Evolutionary conservation across 2,113 vertebrate genomes (phyloP).

Genomic region (Anarhynchus alexandrinus): DNA sequence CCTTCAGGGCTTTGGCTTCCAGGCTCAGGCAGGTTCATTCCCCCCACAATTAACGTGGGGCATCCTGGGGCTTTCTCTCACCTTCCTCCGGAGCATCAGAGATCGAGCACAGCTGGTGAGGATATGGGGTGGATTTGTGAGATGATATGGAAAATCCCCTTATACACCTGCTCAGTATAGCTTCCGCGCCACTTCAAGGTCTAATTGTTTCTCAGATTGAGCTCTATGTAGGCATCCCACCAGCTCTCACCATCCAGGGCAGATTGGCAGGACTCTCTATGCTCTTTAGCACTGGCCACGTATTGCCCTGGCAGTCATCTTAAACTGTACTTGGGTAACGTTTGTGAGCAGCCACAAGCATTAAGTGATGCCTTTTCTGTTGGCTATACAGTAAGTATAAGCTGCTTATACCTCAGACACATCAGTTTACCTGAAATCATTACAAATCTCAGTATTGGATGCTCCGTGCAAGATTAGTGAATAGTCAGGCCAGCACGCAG

Average conservation of each 20-base stretch:
- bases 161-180: background rate
- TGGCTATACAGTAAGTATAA: background rate
- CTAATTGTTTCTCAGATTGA: background rate
- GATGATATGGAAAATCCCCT: background rate
- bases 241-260: background rate
- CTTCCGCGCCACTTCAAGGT: background rate
- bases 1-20: background rate
- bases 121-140: background rate
- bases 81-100: background rate
- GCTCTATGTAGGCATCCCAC: fast-evolving
- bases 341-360: background rate
- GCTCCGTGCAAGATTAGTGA: background rate
- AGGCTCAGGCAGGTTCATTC: background rate
- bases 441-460: background rate
- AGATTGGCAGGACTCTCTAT: background rate
- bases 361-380: background rate
- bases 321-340: background rate
- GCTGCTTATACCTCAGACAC: background rate
- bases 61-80: background rate
- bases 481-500: background rate
- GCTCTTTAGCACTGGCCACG: background rate
- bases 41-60: background rate
- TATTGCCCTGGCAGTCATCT: background rate
- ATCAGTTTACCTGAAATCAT: background rate
- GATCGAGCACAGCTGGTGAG: background rate